phyloP scores from a whole-genome alignment of 2,113 vertebrate genomes.

The Triplophysa dalaica region DNA sequence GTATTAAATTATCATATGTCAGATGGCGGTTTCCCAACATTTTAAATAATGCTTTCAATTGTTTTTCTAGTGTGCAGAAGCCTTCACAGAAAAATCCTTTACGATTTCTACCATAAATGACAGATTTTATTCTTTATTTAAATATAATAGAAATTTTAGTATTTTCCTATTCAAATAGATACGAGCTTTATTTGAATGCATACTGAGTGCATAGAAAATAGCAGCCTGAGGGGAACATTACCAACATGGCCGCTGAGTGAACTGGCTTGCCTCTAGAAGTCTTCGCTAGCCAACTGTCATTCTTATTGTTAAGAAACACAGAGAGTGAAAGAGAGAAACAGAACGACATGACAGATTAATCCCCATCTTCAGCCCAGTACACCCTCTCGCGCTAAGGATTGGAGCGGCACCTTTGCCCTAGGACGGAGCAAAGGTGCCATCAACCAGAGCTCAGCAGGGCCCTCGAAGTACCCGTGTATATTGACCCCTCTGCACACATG shows the following conservation, averaged over 20 bases:
- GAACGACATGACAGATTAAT: slow-evolving; percentile 17
- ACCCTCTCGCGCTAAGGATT: slow-evolving; percentile 9
- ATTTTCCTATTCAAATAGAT: not conserved
- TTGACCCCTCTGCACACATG: slow-evolving; percentile 28
- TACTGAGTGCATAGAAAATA: not conserved
- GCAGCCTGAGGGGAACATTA: not conserved
- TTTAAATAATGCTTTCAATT: no score
- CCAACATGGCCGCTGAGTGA: slow-evolving; percentile 2
- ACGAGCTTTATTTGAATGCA: not conserved
- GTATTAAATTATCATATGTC: no score
- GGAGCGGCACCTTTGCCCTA: slow-evolving; percentile 9
- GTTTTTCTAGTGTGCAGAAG: no score
- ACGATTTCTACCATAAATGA: no score
- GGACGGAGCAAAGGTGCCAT: slow-evolving; percentile 30
- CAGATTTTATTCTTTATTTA: no score
- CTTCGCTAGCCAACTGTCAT: not conserved
- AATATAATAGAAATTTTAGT: not conserved
- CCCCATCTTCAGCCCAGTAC: slow-evolving; percentile 4
- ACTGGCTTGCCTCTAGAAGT: not conserved
- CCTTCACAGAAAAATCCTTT: no score
- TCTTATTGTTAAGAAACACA: slow-evolving; percentile 23
- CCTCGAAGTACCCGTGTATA: slow-evolving; percentile 16
- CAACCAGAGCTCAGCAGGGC: slow-evolving; percentile 21
- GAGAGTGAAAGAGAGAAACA: not conserved
- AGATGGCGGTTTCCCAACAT: no score